Conservation (phyloP, 2,113 vertebrate species). For the Microtus pennsylvanicus region DNA sequence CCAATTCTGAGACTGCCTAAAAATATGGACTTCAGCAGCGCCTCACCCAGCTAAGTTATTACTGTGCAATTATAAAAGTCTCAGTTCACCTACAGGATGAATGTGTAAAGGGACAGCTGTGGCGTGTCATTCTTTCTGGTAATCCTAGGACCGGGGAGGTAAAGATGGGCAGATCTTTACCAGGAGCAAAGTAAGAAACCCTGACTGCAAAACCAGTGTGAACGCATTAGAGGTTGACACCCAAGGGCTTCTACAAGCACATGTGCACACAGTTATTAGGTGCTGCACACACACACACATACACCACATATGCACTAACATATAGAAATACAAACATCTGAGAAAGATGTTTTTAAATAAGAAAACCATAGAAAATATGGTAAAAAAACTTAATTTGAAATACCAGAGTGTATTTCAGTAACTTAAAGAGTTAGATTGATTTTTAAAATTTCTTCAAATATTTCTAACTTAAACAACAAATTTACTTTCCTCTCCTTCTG, state of each 20-base stretch:
- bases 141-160: too few relatives aligned
- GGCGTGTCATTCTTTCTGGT: not conserved
- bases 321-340: not conserved
- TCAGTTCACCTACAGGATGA: not conserved
- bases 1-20: not conserved
- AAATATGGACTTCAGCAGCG: not conserved
- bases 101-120: too few relatives aligned
- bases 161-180: not conserved
- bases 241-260: not conserved
- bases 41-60: not conserved
- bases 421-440: not conserved
- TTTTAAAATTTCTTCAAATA: conserved; percentile 4
- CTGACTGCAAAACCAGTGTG: not conserved
- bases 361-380: not conserved
- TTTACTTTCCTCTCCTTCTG: not conserved
- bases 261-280: too few relatives aligned
- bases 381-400: not conserved
- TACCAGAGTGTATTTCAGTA: not conserved
- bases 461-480: not conserved
- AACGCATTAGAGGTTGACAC: not conserved
- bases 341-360: not conserved
- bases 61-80: too few relatives aligned
- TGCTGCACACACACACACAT: not conserved
- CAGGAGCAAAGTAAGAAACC: not conserved
- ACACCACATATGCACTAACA: not conserved